A percentile compares a stretch with the other conserved stretches of the same genome.
These are phyloP conservation scores for Lacerta viridis DNA, from an alignment of 2,797 vertebrate genomes.

Conservation along the genomic window DNA sequence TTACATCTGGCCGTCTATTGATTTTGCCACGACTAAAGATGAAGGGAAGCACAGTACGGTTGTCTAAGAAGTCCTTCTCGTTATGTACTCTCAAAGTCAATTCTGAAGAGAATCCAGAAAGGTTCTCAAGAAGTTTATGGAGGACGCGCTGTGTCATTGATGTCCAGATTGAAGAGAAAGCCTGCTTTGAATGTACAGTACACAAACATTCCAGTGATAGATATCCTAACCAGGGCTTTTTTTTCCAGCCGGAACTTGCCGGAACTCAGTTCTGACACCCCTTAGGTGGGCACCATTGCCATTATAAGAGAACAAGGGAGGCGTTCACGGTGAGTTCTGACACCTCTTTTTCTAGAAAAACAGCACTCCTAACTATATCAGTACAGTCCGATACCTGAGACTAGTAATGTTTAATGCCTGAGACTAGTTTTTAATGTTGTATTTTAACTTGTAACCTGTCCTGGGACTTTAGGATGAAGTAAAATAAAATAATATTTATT, in stretches of 20 bases:
- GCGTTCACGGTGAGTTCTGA: too few species aligned
- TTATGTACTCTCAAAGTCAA: not conserved
- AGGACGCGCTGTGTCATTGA: not conserved
- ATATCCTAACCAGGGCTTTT: not conserved
- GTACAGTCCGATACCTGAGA: not conserved
- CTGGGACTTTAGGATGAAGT: too few species aligned
- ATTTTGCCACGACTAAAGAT: not conserved
- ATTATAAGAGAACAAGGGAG: too few species aligned
- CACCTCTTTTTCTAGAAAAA: too few species aligned
- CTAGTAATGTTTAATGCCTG: not conserved
- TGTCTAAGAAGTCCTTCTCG: not conserved
- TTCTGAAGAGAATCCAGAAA: too few species aligned
- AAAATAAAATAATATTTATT: too few species aligned
- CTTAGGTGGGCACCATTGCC: too few species aligned
- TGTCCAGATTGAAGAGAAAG: not conserved
- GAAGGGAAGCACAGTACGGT: not conserved
- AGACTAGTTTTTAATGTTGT: too few species aligned
- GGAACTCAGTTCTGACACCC: too few species aligned
- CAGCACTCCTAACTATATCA: not conserved
- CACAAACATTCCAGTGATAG: not conserved
- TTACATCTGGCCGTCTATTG: not conserved
- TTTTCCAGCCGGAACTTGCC: too few species aligned
- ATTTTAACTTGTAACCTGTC: too few species aligned
- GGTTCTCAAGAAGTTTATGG: not conserved
- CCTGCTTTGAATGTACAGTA: conserved; percentile 8